A percentile compares a stretch with the other conserved stretches of the same genome.
phyloP scores from a whole-genome alignment of 2,113 vertebrate species.

The cattle (Bos taurus) region DNA sequence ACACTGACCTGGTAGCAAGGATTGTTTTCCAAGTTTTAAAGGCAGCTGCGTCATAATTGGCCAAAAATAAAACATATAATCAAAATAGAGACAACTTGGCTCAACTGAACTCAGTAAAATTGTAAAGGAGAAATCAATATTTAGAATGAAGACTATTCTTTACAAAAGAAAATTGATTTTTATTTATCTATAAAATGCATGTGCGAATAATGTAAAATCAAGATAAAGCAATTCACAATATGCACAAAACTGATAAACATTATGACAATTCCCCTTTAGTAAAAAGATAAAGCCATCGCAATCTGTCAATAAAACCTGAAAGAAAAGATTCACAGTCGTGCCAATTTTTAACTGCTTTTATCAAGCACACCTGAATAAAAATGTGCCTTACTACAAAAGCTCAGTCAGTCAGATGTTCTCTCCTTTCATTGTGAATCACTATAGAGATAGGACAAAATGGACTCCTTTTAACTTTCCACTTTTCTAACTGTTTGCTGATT shows the following conservation, averaged over 20 bases:
- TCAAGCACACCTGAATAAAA: background rate
- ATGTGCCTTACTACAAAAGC: background rate
- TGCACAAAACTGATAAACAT: background rate
- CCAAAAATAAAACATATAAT: background rate
- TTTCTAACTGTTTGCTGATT: background rate
- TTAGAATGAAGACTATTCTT: background rate
- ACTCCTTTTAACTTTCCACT: background rate
- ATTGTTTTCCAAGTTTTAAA: background rate
- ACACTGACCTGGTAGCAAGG: background rate
- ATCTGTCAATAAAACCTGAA: background rate
- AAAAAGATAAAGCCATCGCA: background rate
- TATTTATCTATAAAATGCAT: background rate
- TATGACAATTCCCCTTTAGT: background rate
- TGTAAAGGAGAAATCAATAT: background rate
- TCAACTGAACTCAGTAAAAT: background rate
- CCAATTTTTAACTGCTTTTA: background rate
- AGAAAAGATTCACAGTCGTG: background rate
- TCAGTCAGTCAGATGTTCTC: background rate
- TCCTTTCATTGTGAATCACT: background rate
- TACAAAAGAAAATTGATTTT: background rate
- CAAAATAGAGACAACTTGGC: background rate
- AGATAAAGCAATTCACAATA: background rate
- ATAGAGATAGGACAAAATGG: background rate
- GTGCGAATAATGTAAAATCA: background rate
- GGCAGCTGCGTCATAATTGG: background rate